Percentiles rank a stretch among this genome's conserved stretches.
These are phyloP conservation scores for Hermodice carunculata DNA, from an alignment of 2,888 invertebrate genomes.

Conservation along the genomic window DNA sequence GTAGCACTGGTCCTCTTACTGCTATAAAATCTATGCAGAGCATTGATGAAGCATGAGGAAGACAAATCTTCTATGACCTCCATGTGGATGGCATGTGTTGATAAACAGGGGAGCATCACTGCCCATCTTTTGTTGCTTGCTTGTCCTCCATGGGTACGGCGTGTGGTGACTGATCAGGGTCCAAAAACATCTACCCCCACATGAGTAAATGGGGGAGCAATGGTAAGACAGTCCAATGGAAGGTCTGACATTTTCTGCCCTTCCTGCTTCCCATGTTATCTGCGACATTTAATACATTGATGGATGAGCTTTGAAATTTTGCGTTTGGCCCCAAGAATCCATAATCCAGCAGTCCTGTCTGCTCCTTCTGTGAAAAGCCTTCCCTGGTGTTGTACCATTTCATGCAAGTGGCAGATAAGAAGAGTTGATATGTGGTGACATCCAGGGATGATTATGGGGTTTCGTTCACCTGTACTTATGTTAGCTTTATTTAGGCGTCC, in stretches of 20 bases:
- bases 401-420: not conserved
- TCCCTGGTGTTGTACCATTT: not conserved
- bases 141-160: not conserved
- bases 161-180: not conserved
- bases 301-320: not conserved
- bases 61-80: not conserved
- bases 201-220: slow-evolving; percentile 20
- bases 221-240: slow-evolving; percentile 13
- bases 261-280: not conserved
- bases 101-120: too few species aligned
- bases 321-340: not conserved
- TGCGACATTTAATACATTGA: slow-evolving; percentile 2
- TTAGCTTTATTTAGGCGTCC: not conserved
- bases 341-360: not conserved
- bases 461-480: not conserved
- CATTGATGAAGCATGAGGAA: too few species aligned
- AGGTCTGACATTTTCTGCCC: slow-evolving; percentile 23
- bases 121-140: too few species aligned
- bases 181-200: slow-evolving; percentile 16
- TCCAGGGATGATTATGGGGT: not conserved
- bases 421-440: not conserved
- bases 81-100: not conserved
- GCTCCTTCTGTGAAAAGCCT: not conserved
- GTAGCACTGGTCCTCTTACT: too few species aligned
- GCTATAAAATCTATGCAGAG: too few species aligned